Evolutionary conservation across 2,888 invertebrate genomes (phyloP), one percentile per base, ranked within the genome.

Genomic region (Aleiodes leptofemur): DNA sequence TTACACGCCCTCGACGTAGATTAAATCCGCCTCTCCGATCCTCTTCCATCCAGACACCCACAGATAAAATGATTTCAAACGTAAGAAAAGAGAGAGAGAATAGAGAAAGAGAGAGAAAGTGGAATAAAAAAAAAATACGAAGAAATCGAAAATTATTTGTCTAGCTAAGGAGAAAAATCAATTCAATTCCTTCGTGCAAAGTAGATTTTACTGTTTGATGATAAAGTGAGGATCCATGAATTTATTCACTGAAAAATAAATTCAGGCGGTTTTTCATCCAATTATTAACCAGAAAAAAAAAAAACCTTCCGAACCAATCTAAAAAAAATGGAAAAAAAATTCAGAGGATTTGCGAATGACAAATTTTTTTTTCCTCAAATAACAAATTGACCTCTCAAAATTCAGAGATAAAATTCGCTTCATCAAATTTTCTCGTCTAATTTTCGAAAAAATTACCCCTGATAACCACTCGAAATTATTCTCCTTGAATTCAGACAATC

Each of bases 121-220:
- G 34, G 1, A 34, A 34, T 34, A 34, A 34, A 34, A 34, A 34
- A 34, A 34, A 34, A 34, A 34, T 6, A 34, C 6, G 6, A 38
- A 38, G 43, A 43, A 16, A 64, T 23, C 43, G 48, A 48, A 64
- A 64, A 64, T 64, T 64, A 64, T 64, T 64, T 64, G 64, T 64
- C 64, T 64, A 64, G 64, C 64, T 64, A 64, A 64, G 64, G 64
- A 43, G 64, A 64, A 64, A 43, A 64, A 64, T 64, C 64, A 64
- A 64, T 64, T 64, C 23, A 64, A 64, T 64, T 64, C 48, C 43
- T 64, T 64, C 43, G 7, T 6, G 48, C 16, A 64, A 64, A 38
- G 48, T 64, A 43, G 9, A 23, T 7, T 59, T 48, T 48, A 64
- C 16, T 23, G 4, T 64, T 16, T 64, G 43, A 64, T 64, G 9